Conservation (phyloP, 2,113 vertebrate genomes). For the Phodopus roborovskii region DNA sequence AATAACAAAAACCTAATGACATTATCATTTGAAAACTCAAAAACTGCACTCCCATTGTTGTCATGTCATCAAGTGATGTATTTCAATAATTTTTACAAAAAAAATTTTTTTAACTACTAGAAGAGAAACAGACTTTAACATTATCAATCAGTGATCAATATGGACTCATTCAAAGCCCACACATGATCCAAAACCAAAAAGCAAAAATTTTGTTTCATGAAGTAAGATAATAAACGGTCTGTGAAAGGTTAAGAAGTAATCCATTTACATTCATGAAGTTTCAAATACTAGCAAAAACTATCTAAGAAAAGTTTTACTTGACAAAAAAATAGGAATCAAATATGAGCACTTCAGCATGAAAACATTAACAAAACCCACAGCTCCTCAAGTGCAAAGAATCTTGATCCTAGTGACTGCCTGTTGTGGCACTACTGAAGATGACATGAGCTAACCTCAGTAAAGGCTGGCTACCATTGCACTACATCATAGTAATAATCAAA, state of each 20-base stretch:
- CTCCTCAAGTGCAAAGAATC: conserved; percentile 12
- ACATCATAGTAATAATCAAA: not conserved
- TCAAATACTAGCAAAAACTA: conserved; percentile 49
- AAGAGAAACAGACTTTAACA: not conserved
- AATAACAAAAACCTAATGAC: not conserved
- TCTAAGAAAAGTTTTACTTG: conserved; percentile 1
- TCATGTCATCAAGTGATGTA: not conserved
- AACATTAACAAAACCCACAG: conserved; percentile 56
- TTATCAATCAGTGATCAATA: not conserved
- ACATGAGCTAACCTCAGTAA: conserved; percentile 41
- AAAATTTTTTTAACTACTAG: not conserved
- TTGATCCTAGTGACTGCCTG: conserved; percentile 41
- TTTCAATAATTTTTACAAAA: not conserved
- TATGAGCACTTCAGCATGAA: not conserved
- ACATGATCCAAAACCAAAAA: not conserved
- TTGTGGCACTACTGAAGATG: not conserved
- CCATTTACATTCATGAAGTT: conserved; percentile 20
- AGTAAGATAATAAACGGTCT: not conserved
- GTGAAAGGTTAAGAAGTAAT: not conserved
- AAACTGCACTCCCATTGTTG: not conserved
- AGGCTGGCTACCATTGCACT: not conserved
- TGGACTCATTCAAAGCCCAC: not conserved
- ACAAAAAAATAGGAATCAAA: not conserved
- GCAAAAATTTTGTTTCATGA: conserved; percentile 16
- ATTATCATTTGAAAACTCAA: conserved; percentile 19